Conservation (phyloP, 2,888 invertebrate genomes). For the Caenorhabditis zanzibari region DNA sequence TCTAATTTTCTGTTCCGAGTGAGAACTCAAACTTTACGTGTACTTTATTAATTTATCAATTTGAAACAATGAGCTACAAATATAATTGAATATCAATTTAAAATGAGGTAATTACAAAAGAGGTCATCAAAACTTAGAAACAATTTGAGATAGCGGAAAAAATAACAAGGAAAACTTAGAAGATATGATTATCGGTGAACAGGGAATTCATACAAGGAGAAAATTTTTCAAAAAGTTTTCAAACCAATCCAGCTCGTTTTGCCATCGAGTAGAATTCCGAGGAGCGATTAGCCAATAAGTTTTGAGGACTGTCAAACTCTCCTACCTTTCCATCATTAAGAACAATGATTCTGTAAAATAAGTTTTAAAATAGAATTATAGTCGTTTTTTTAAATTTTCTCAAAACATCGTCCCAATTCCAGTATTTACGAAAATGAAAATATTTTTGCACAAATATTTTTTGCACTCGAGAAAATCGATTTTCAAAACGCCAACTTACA, state of each 20-base stretch:
- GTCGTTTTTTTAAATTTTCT: too few species aligned
- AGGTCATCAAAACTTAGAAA: not conserved
- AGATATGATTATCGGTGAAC: constrained; percentile 9
- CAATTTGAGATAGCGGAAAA: not conserved
- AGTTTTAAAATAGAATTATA: too few species aligned
- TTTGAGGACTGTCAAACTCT: constrained; percentile 84
- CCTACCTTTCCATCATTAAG: constrained; percentile 84
- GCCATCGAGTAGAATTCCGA: constrained; percentile 84
- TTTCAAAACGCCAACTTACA: too few species aligned
- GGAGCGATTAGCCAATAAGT: constrained; percentile 81
- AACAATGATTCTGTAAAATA: constrained; percentile 84
- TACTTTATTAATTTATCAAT: constrained; percentile 25
- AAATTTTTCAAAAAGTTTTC: constrained; percentile 1
- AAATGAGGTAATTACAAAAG: not conserved
- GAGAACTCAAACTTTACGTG: constrained; percentile 42
- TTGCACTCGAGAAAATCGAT: too few species aligned
- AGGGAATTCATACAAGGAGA: constrained; percentile 6
- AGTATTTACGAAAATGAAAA: too few species aligned
- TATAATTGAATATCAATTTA: constrained; percentile 23
- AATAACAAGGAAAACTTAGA: not conserved
- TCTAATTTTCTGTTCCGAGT: not conserved
- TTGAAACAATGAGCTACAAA: constrained; percentile 10
- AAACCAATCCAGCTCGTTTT: constrained; percentile 81
- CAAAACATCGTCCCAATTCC: too few species aligned
- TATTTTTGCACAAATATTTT: too few species aligned